Conservation (phyloP, 2,888 invertebrate genomes). For the Pandemis cinnamomeana region DNA sequence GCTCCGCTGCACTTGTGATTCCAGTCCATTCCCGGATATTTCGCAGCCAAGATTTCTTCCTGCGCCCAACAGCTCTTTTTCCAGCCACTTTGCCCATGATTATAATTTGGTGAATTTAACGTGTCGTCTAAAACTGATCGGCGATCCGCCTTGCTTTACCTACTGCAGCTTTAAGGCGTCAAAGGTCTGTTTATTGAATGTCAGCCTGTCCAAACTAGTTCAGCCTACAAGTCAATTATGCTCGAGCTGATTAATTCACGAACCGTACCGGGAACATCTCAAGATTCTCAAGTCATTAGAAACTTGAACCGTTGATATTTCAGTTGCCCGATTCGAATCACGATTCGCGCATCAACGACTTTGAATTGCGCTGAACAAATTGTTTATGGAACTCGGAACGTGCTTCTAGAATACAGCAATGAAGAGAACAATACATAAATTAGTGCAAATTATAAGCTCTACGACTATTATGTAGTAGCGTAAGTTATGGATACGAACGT, state of each 20-base stretch:
- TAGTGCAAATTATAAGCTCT: too few species aligned
- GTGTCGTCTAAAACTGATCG: too few species aligned
- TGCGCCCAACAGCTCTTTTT: too few species aligned
- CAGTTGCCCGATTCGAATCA: constrained; percentile 7
- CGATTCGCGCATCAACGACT: constrained; percentile 6
- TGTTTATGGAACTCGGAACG: not conserved
- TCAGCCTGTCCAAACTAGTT: constrained; percentile 5
- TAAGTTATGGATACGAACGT: too few species aligned
- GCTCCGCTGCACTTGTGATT: too few species aligned
- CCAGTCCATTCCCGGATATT: too few species aligned
- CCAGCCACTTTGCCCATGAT: too few species aligned
- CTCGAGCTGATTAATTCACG: not conserved
- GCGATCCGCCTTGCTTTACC: too few species aligned
- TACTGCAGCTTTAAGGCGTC: not conserved
- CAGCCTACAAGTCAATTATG: not conserved
- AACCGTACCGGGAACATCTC: not conserved
- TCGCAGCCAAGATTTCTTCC: too few species aligned
- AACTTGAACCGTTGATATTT: constrained; percentile 1
- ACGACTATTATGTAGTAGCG: too few species aligned
- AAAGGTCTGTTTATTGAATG: not conserved
- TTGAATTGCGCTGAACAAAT: not conserved
- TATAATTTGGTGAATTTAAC: too few species aligned
- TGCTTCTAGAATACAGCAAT: not conserved
- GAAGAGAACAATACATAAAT: too few species aligned
- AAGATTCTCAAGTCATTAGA: constrained; percentile 16